Base-by-base conservation (phyloP, 2,113 vertebrate species). In the Cathartes aura region DNA sequence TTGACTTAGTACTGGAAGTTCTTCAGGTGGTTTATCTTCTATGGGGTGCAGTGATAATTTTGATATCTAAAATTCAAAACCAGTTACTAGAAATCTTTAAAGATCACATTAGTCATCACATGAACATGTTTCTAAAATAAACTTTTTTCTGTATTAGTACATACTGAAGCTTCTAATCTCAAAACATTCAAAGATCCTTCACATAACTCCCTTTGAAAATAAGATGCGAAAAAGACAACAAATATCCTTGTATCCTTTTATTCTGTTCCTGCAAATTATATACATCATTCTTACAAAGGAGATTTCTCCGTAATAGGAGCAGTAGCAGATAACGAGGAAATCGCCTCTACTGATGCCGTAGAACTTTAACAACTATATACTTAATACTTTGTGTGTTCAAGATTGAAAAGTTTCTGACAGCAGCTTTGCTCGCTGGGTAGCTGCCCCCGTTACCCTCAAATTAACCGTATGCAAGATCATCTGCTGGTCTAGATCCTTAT, bases 1-100 rank as follows among this genome's bases (percentile, higher is more conserved):
- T 13, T 98, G 21, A 22, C 92, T 98, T 36, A 99, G 97, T 12
- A 82, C 87, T 22, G 89, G 97, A 67, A 99, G 98, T 55, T 98
- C 97, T 95, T 99, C 99, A 20, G 96, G 82, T 68, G 98, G 97
- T 30, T 98, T 83, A 64, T 97, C 98, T 62, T 99, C 99, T 27
- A 99, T 94, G 34, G 96, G 18, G 91, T 99, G 99, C 93, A 99
- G 97, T 40, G 97, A 96, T 47, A 99, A 86, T 95, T 98, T 99
- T 71, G 98, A 97, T 67, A 99, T 98, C 99, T 99, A 67, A 42
- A 97, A 48, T 52, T 79, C 21, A 95, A 89, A 97, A 16, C 21
- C 52, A 17, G 5, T 24, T 30, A 63, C 21, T 32, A 36, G 34
- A 12, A 21, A 26, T 15, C 30, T 27, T 16, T 3, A 11, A 16